Base-by-base conservation (phyloP, 2,113 vertebrate species). In the Sporophila hypoxantha region DNA sequence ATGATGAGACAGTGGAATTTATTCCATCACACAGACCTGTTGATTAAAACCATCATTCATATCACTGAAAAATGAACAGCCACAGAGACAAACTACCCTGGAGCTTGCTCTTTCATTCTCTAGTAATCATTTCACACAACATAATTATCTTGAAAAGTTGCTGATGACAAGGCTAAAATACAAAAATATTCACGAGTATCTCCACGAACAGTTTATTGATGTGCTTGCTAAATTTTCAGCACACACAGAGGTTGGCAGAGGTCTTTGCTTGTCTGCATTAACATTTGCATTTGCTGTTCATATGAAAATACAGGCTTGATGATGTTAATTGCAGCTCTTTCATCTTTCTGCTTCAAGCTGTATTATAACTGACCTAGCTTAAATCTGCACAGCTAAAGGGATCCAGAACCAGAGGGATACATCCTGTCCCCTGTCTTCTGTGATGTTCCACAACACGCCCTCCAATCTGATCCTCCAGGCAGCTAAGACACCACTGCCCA, bases 71-170 rank as follows among this genome's bases (percentile, higher is more conserved):
- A 95, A 84, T 50, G 68, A 93, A 92, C 89, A 75, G 76, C 36
- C 76, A 83, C 68, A 59, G 83, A 96, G 85, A 90, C 42, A 68
- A 85, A 85, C 82, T 94, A 61, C 82, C 87, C 71, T 16, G 23
- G 79, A 94, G 92, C 86, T 85, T 71, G 64, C 53, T 87, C 52
- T 82, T 92, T 92, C 74, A 59, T 92, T 95, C 91, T 70, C 17
- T 71, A 79, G 76, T 64, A 89, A 86, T 94, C 59, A 92, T 93
- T 94, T 93, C 82, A 91, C 34, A 80, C 49, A 94, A 79, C 30
- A 42, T 80, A 91, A 93, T 94, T 95, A 76, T 87, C 77, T 91
- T 92, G 92, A 85, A 89, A 95, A 95, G 79, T 66, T 88, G 69
- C 93, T 70, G 81, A 93, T 86, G 89, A 92, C 90, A 94, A 89